Evolutionary conservation across 2,888 invertebrate genomes (phyloP).

Genomic region (Bedellia somnulentella): DNA sequence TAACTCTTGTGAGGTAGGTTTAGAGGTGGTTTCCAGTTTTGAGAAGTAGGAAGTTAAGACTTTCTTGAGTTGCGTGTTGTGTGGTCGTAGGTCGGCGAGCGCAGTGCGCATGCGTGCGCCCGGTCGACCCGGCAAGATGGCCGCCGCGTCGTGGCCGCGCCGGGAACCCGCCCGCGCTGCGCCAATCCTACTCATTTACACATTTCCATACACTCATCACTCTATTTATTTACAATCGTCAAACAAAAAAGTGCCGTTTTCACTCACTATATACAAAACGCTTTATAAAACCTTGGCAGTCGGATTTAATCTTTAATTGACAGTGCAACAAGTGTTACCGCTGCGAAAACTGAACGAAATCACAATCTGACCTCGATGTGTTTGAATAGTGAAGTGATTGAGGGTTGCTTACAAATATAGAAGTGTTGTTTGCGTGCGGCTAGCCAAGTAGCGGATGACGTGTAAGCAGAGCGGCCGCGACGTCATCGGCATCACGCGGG

Average conservation of each 20-base stretch:
- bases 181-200: too few species aligned
- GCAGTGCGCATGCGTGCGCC: conserved; percentile 57
- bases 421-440: conserved; percentile 48
- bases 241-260: too few species aligned
- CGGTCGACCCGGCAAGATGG: conserved; percentile 55
- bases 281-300: too few species aligned
- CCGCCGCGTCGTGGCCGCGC: conserved; percentile 60
- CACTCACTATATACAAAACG: too few species aligned
- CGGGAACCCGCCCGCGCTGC: conserved; percentile 43
- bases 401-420: conserved; percentile 47
- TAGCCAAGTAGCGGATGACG: conserved; percentile 39
- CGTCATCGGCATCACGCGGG: background rate
- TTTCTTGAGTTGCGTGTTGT: too few species aligned
- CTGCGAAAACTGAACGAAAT: conserved; percentile 23
- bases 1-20: conserved; percentile 22
- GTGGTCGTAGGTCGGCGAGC: conserved; percentile 29
- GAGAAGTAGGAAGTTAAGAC: too few species aligned
- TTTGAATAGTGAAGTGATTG: conserved; percentile 39
- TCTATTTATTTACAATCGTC: too few species aligned
- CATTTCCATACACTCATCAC: too few species aligned
- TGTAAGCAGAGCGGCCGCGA: background rate
- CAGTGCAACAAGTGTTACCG: conserved; percentile 56
- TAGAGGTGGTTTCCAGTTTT: conserved; percentile 25
- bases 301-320: too few species aligned
- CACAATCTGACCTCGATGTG: conserved; percentile 28